Evolutionary conservation across 2,888 invertebrate genomes (phyloP), one percentile per base, ranked within the genome.

Genomic region (Eustalomyia histrio): DNA sequence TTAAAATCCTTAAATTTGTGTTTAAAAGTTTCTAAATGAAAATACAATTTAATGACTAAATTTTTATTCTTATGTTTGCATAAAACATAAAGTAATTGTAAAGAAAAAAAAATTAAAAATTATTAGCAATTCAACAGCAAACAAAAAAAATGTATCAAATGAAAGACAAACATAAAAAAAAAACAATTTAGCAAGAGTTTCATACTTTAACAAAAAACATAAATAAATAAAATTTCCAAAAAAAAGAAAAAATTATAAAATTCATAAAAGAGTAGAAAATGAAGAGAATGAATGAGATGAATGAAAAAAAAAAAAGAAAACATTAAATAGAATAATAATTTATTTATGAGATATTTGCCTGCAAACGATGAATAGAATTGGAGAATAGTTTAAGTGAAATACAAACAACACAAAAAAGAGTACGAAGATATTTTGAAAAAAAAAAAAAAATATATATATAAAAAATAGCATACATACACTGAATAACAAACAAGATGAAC

Each of bases 181-280:
- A 4, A 64, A 68, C 72, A 53, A 76, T 65, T 80, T 80, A 69
- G 73, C 68, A 68, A 65, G 73, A 81, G 69, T 81, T 80, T 80
- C 76, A 80, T 74, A 74, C 65, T 73, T 73, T 71, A 60, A 76
- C 60, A 50, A 55, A 6, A 16, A 65, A 69, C 50, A 57, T 3
- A 16, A 65, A 57, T 61, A 50, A 63, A 64, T 18, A 33, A 61
- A 53, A 21, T 39, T 61, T 69, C 14, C 6, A 29, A 35, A 50
- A 18, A 35, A 16, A 58, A 17, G 58, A 52, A 35, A 73, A 57
- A 47, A 16, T 47, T 57, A 24, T 65, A 57, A 81, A 81, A 57
- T 64, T 47, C 14, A 64, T 57, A 10, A 52, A 29, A 64, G 9
- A 47, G 47, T 35, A 58, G 9, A 71, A 47, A 24, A 33, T 6